Percentiles rank a stretch among this genome's conserved stretches.
Conservation (phyloP, 1,140 invertebrate genomes). For the Bombus difficillimus region DNA sequence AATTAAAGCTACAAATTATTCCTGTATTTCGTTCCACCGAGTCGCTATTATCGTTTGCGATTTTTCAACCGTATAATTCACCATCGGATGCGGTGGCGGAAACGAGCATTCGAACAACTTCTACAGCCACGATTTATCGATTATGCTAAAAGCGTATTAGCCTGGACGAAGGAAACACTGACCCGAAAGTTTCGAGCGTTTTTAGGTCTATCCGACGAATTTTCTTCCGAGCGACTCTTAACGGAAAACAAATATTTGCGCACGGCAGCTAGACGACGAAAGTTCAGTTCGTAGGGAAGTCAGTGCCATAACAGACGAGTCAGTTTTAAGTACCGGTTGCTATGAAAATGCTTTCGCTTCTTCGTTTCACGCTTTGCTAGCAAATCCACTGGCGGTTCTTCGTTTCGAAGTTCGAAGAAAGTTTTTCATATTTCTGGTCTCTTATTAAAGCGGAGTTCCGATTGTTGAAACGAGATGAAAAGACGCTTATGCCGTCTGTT, state of each 20-base stretch:
- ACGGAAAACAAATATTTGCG: constrained; percentile 47
- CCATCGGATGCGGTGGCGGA: background rate
- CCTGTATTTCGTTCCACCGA: too few species aligned
- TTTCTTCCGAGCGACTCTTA: background rate
- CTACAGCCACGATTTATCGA: background rate
- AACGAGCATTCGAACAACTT: background rate
- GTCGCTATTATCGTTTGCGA: background rate
- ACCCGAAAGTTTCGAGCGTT: background rate
- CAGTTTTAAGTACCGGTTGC: background rate
- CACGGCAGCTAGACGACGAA: background rate
- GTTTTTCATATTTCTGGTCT: background rate
- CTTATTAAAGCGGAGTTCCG: constrained; percentile 1
- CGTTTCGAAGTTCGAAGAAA: background rate
- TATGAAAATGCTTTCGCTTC: background rate
- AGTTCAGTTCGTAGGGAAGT: constrained; percentile 9
- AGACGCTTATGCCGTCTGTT: background rate
- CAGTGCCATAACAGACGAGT: constrained; percentile 4
- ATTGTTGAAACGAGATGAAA: background rate
- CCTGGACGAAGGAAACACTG: background rate
- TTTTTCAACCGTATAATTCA: background rate
- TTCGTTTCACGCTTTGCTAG: constrained; percentile 5
- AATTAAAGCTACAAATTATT: background rate
- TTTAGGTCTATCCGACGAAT: background rate
- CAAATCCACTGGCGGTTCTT: background rate
- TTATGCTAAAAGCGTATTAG: background rate